Evolutionary conservation across 1,140 invertebrate species (phyloP), one percentile per base, ranked within the genome.

Genomic region (Nasonia vitripennis): DNA sequence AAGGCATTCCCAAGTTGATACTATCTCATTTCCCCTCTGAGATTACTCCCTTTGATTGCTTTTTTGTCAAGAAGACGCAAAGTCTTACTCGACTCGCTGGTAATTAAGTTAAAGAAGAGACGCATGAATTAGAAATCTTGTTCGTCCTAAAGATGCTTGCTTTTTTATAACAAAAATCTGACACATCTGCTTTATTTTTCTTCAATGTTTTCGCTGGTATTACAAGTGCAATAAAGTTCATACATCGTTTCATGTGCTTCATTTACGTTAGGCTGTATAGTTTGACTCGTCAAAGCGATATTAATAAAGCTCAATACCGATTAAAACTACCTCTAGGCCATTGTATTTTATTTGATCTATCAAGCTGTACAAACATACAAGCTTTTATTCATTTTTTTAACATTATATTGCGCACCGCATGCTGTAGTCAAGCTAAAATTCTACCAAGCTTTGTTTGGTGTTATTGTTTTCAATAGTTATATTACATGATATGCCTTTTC

Each of bases 1-100:
- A 92, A 93, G 89, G 90, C 88, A 89, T 91, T 91, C 90, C 87
- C 86, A 87, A 88, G 86, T 85, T 84, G 92, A 93, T 93, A 81
- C 88, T 93, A 93, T 93, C 93, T 91, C 87, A 87, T 88, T 92
- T 93, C 92, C 92, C 90, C 87, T 85, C 86, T 75, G 78, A 90
- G 90, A 89, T 89, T 88, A 89, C 88, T 90, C 87, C 90, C 86
- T 92, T 89, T 88, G 89, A 91, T 91, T 91, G 83, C 81, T 86
- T 91, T 88, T 89, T 88, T 27, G 82, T 86, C 80, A 71, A 86
- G 75, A 70, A 55, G 5, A 73, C 20, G 20, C 51, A 83, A 1
- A 67, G 27, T 83, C 81, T n/a, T 48, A 73, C 70, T 86, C 79
- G 81, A 62, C 75, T 83, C 79, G 27, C 7, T 62, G 23, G 70